Conservation (phyloP, 2,113 vertebrate species). For the Lota lota region DNA sequence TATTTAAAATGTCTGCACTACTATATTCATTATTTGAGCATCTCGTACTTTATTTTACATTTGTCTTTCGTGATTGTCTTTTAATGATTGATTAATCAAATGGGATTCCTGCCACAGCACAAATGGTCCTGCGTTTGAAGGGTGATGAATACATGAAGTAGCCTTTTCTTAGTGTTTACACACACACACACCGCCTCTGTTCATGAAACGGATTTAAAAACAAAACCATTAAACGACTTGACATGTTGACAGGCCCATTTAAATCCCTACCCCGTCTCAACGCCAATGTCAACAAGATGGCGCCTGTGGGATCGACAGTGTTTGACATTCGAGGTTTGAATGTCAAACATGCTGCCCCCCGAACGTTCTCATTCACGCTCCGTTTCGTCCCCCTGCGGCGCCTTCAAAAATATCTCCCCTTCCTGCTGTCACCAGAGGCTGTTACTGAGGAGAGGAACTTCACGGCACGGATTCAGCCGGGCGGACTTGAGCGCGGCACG, state of each 20-base stretch:
- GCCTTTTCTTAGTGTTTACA: no score
- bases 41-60: no score
- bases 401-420: constrained; percentile 11
- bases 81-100: no score
- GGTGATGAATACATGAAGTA: no score
- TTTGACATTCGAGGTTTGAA: background rate
- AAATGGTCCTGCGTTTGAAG: no score
- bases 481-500: background rate
- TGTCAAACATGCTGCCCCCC: background rate
- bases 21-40: no score
- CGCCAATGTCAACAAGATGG: background rate
- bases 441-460: background rate
- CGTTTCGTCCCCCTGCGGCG: background rate
- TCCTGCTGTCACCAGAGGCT: background rate
- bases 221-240: background rate
- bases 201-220: background rate
- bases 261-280: background rate
- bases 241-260: background rate
- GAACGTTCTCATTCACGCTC: background rate
- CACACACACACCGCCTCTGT: no score
- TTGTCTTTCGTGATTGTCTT: no score
- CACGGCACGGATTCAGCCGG: background rate
- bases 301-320: background rate
- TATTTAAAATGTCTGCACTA: no score
- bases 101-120: no score